phyloP scores from a whole-genome alignment of 30 jellyfish, hydroid and myxozoan genomes.

The Mastigias papua region DNA sequence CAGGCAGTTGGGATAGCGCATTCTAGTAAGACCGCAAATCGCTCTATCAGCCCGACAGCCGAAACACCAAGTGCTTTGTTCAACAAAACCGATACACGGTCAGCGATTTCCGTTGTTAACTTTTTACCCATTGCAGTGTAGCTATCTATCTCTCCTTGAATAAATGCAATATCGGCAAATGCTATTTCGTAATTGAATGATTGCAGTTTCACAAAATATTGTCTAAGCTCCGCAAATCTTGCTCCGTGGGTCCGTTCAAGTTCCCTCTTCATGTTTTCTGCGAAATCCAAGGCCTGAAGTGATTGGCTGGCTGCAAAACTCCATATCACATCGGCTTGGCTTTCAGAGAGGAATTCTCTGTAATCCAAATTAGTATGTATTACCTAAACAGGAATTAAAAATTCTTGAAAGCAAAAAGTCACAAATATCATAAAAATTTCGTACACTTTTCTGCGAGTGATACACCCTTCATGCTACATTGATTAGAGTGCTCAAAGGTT shows the following conservation, averaged over 20 bases:
- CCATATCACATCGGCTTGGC: background rate
- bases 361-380: background rate
- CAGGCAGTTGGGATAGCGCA: background rate
- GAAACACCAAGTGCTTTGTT: background rate
- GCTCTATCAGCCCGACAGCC: background rate
- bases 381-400: background rate
- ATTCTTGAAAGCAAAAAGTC: background rate
- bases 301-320: background rate
- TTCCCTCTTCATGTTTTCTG: background rate
- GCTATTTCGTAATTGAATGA: background rate
- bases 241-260: background rate
- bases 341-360: background rate
- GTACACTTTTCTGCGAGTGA: too few relatives aligned
- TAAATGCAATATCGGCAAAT: background rate
- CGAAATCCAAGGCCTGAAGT: background rate
- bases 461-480: too few relatives aligned
- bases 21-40: background rate
- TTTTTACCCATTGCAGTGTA: background rate
- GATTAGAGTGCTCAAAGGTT: too few relatives aligned
- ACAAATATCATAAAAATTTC: too few relatives aligned
- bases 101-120: background rate
- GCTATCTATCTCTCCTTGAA: background rate
- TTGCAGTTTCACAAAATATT: background rate
- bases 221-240: background rate
- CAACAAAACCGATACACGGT: background rate